Evolutionary conservation across 2,797 vertebrate species (phyloP), one percentile per base, ranked within the genome.

Genomic region (Cheirogaleus major): DNA sequence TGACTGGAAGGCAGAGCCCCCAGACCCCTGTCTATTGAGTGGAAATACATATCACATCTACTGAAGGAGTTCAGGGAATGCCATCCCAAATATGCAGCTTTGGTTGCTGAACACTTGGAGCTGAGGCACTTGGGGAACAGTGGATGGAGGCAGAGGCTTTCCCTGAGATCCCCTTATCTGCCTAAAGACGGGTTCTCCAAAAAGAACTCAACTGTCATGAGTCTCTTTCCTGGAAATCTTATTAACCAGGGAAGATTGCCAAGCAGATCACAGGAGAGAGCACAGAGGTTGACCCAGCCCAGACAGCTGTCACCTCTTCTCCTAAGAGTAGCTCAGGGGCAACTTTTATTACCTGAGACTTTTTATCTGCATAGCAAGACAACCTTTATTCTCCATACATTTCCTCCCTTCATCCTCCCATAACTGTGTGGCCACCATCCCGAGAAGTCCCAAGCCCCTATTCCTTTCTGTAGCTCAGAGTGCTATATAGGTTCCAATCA

Each of bases 11-110:
- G 43, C 41, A 18, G 92, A 79, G 48, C 10, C 18, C 23, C 22
- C 8, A 6, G 0, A 18, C 4, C 70, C 75, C n/a, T 7, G 0
- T 32, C 55, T 43, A 1, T 20, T 4, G 14, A n/a, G 61, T 41
- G 32, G 65, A 79, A 38, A 55, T 0, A 5, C 20, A 45, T 10
- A 11, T 45, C 72, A 23, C 4, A 6, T 23, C 20, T 52, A 52
- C 20, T 35, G 48, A 76, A 76, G 75, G 48, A 52, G 48, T 52
- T 78, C 48, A 35, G 48, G 48, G 22, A 35, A 35, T 2, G 20
- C 75, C 75, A 52, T 48, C 12, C 20, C 3, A 23, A 78, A 52
- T 52, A 35, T 23, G 48, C 3, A 11, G 10, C 73, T 23, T 11
- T 52, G 48, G 5, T n/a, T 76, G 73, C 18, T 76, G 30, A n/a